Evolutionary conservation across 2,797 vertebrate genomes (phyloP).

Genomic region (Sibirionetta formosa): DNA sequence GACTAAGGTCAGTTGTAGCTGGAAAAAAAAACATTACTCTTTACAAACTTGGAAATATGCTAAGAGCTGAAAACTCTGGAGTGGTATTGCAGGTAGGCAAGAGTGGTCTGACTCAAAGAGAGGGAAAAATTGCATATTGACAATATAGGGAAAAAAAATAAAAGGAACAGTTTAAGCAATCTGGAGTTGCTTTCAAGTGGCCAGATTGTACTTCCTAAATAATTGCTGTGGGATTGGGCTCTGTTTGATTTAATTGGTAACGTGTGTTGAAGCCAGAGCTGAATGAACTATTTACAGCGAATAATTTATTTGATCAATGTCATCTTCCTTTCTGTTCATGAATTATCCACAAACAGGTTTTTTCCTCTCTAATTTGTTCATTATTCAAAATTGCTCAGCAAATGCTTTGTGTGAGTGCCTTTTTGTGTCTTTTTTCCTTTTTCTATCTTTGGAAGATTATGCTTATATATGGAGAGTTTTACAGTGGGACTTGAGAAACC

Average conservation of each 20-base stretch:
- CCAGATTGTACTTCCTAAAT: conserved; percentile 17
- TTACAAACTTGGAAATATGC: background rate
- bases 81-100: background rate
- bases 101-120: background rate
- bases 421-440: background rate
- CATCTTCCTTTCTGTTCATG: background rate
- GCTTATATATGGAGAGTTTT: background rate
- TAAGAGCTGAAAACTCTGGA: background rate
- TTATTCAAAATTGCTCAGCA: conserved; percentile 26
- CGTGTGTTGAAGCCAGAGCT: background rate
- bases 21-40: background rate
- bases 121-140: background rate
- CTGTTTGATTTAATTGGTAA: conserved; percentile 55
- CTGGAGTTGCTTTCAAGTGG: conserved; percentile 10
- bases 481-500: background rate
- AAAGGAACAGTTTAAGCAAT: background rate
- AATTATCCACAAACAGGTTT: conserved; percentile 8
- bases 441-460: background rate
- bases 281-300: conserved; percentile 35
- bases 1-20: background rate
- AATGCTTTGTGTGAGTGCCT: background rate
- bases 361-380: background rate
- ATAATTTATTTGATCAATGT: conserved; percentile 53
- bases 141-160: background rate
- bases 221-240: conserved; percentile 2